Evolutionary conservation across 2,113 vertebrate species (phyloP).

Genomic region (Candoia aspera): DNA sequence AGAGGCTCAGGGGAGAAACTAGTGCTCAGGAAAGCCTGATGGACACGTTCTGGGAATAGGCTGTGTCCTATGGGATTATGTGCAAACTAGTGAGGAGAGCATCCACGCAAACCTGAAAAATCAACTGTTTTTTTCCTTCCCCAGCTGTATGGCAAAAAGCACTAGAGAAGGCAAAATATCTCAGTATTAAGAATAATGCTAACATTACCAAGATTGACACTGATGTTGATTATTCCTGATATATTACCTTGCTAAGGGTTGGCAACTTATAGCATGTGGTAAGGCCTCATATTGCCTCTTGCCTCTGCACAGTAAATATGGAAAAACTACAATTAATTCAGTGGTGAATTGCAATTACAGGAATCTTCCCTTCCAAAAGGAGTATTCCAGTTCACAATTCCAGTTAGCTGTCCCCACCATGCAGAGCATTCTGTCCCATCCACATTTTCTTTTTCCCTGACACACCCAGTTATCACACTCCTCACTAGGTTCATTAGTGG

Average conservation of each 20-base stretch:
- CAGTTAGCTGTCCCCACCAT: neutral
- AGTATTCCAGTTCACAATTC: neutral
- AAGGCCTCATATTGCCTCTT: neutral
- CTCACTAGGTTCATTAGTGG: neutral
- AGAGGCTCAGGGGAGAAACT: slow-evolving; percentile 16
- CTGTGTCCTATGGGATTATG: neutral
- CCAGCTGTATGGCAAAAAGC: neutral
- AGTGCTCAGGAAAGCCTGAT: neutral
- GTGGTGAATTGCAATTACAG: neutral
- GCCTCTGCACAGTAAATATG: neutral
- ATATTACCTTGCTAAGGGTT: neutral
- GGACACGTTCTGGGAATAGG: neutral
- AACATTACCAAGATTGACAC: neutral
- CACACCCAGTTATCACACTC: neutral
- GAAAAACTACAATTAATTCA: no score
- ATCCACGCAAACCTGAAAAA: neutral
- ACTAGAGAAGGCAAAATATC: neutral
- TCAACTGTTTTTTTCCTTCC: neutral
- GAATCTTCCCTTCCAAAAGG: neutral
- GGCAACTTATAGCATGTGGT: neutral
- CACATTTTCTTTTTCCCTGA: neutral
- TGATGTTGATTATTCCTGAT: neutral
- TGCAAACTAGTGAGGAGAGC: neutral
- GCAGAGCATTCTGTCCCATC: neutral
- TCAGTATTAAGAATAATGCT: neutral